Conservation (phyloP, 2,113 vertebrate genomes). For the Cyprinodon variegatus region DNA sequence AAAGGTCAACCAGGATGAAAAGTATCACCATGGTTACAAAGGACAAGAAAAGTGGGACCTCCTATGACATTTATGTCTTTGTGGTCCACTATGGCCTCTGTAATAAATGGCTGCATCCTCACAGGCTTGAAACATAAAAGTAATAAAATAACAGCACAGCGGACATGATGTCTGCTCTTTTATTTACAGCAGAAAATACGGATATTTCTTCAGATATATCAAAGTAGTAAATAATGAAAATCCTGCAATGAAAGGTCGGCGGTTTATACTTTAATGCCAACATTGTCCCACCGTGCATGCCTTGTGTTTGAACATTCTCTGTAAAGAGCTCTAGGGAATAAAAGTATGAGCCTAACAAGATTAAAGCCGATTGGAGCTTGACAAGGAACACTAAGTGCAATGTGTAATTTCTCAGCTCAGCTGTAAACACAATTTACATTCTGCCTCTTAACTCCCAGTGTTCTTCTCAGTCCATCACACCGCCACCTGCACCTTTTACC, state of each 20-base stretch:
- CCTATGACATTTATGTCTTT: slow-evolving; percentile 28
- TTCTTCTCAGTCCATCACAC: background rate
- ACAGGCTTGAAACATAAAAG: slow-evolving; percentile 36
- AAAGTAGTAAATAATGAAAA: slow-evolving; percentile 29
- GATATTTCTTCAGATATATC: slow-evolving; percentile 6
- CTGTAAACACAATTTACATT: slow-evolving; percentile 46
- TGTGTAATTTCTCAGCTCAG: slow-evolving; percentile 39
- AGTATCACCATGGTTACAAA: slow-evolving; percentile 67
- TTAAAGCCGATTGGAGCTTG: slow-evolving; percentile 55
- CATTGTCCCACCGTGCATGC: background rate
- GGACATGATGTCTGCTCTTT: background rate
- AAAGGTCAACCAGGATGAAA: slow-evolving; percentile 69
- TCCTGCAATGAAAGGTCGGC: slow-evolving; percentile 19
- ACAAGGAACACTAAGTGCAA: slow-evolving; percentile 41
- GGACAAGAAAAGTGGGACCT: slow-evolving; percentile 24
- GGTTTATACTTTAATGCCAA: slow-evolving; percentile 16
- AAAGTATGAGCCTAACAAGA: slow-evolving; percentile 36
- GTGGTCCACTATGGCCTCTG: background rate
- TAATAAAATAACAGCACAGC: slow-evolving; percentile 12
- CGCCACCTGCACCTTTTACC: slow-evolving; percentile 29
- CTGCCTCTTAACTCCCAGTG: slow-evolving; percentile 10
- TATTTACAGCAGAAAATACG: slow-evolving; percentile 15
- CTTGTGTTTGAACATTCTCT: slow-evolving; percentile 21
- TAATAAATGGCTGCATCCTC: slow-evolving; percentile 23
- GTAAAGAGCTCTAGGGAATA: slow-evolving; percentile 16